Base-by-base conservation (phyloP, 2,797 vertebrate genomes). In the Potorous gilbertii region DNA sequence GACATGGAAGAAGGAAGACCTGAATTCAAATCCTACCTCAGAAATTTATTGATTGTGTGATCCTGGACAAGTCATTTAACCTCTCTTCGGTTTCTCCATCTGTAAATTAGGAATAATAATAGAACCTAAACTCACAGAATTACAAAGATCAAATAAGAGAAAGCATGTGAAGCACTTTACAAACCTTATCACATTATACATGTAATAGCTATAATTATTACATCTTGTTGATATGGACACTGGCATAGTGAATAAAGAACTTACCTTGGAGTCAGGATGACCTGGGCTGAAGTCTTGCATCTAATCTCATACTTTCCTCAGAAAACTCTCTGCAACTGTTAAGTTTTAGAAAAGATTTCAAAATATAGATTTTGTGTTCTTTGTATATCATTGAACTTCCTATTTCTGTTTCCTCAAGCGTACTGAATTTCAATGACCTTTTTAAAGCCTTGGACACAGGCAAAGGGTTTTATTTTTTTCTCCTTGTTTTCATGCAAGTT, bases 401-500 rank as follows among this genome's bases (percentile, higher is more conserved):
- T 93, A 54, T 92, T 96, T 96, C 56, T 96, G 18, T 90, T 96
- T 74, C 81, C 40, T 93, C 54, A 95, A 89, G 28, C 29, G 91
- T 81, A 90, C 40, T 93, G 54, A 96, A 94, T 92, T 89, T 96
- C 92, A 95, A 24, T 94, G 56, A 91, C 14, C 29, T 90, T 90
- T 90, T 1, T 34, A 11, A 54, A 66, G 11, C n/a, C 54, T 16
- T 40, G 50, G 27, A 62, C 74, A 3, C 12, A 55, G 95, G 10
- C 27, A 55, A 81, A 94, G 52, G n/a, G 90, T 56, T 92, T 90
- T 29, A 9, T 40, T 94, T 55, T 21, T 21, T 54, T 56, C 81
- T 34, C 6, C 55, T 95, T 94, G 40, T 91, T 66, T 95, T 94
- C 96, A 95, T 87, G 16, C 93, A 97, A 95, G 55, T 93, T 93